Conservation (phyloP, 2,113 vertebrate species). For the Typhlomys cinereus region DNA sequence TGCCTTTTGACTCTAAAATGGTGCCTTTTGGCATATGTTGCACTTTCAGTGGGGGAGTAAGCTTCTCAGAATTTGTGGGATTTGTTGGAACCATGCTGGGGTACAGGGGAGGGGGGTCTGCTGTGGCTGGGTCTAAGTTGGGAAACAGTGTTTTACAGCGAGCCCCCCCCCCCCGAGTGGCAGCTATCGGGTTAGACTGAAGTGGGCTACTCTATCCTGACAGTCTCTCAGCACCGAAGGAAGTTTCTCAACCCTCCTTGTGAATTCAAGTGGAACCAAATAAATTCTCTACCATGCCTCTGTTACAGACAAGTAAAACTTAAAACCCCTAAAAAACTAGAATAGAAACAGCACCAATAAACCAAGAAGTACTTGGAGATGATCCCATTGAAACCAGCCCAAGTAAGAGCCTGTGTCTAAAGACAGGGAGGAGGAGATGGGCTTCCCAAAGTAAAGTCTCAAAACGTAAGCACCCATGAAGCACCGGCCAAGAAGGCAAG, state of each 20-base stretch:
- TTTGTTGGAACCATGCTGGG: neutral
- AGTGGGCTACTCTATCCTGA: neutral
- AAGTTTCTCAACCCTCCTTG: neutral
- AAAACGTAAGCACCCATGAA: constrained; percentile 41
- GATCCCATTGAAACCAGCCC: neutral
- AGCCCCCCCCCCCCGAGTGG: too few relatives aligned
- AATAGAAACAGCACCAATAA: constrained; percentile 61
- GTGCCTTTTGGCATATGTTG: neutral
- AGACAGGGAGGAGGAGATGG: neutral
- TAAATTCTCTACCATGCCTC: neutral
- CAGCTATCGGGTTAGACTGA: rapidly evolving
- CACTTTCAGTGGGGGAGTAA: neutral
- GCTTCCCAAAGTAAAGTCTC: neutral
- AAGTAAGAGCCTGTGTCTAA: neutral
- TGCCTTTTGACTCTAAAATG: neutral
- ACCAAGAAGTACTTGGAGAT: neutral
- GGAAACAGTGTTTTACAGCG: neutral
- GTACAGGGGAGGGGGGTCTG: too few relatives aligned
- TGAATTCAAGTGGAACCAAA: neutral
- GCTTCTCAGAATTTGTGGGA: neutral
- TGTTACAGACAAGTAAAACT: neutral
- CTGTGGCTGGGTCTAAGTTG: neutral
- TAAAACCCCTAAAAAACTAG: neutral
- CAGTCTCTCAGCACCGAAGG: neutral
- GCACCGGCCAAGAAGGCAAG: neutral